Base-by-base conservation (phyloP, 2,113 vertebrate genomes). In the Saguinus imperator region DNA sequence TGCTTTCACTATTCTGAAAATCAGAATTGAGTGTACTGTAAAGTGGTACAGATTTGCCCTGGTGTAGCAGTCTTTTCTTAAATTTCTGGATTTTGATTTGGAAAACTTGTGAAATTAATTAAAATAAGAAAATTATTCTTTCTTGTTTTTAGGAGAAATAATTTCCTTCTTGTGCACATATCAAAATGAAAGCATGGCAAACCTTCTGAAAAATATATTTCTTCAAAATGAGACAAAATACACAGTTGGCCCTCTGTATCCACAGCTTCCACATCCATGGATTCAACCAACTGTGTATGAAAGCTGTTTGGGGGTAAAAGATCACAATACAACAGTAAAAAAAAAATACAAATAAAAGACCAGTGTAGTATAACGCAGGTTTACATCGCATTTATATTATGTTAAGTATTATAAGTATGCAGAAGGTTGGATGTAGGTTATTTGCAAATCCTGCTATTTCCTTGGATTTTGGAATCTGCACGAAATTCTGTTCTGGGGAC, bases 111-210 rank as follows among this genome's bases (percentile, higher is more conserved):
- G 83, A 75, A 93, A 72, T 88, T 75, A 95, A 87, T 43, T 57
- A 76, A 58, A 64, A 66, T 13, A 35, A 6, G 40, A 10, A 66
- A 68, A 3, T 88, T 89, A 83, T 73, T 79, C 43, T 37, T 7
- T n/a, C 18, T 82, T 87, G 18, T 75, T 66, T 94, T 57, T 66
- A 92, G 5, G 75, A 95, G 43, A 61, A 94, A 93, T 75, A 79
- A n/a, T 45, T 85, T 87, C 9, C 27, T 23, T 4, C 21, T 95
- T n/a, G 66, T 52, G 35, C 3, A 55, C 4, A 21, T 92, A 13
- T 95, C 40, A 94, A 48, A 89, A 52, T 93, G 40, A 88, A 97
- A 84, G 8, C 45, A 52, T 70, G 43, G 27, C 18, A 91, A 32
- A 58, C 4, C 13, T 92, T 84, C 82, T 48, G 76, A 35, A 95